These are phyloP conservation scores for Melitaea athalia DNA, from an alignment of 2,888 invertebrate genomes.

Conservation along the genomic window DNA sequence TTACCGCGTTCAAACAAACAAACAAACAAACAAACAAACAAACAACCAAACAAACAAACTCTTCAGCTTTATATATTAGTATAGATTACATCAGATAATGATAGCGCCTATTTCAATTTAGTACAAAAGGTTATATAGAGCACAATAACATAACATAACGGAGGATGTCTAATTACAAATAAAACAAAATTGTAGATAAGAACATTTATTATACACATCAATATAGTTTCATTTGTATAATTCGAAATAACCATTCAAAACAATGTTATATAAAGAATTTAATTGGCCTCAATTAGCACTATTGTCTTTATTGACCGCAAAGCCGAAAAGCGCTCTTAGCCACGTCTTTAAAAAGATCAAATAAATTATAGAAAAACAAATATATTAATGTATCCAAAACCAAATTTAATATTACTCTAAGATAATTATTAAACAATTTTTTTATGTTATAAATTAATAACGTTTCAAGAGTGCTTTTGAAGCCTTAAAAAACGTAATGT, in stretches of 20 bases:
- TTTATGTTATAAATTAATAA: no score
- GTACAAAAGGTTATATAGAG: no score
- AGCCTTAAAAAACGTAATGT: not conserved
- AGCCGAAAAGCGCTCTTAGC: conserved; percentile 23
- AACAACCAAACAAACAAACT: no score
- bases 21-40: no score
- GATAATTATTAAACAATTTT: no score
- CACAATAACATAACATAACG: not conserved
- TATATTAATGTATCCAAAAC: conserved; percentile 1
- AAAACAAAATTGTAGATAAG: conserved; percentile 29
- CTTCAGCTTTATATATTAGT: no score
- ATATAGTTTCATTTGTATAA: conserved; percentile 40
- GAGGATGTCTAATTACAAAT: conserved; percentile 7
- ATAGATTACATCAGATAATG: no score
- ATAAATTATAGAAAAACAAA: no score
- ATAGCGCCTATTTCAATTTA: not conserved
- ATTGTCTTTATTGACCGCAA: conserved; percentile 20
- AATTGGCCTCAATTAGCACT: conserved; percentile 41
- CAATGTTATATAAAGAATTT: conserved; percentile 27
- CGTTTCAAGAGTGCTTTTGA: no score
- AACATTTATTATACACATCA: conserved; percentile 42
- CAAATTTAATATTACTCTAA: no score
- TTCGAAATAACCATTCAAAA: conserved; percentile 33
- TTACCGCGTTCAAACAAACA: no score
- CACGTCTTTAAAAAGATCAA: not conserved